These are phyloP conservation scores for Pangasianodon gigas DNA, from an alignment of 2,113 vertebrate genomes.

Conservation along the genomic window DNA sequence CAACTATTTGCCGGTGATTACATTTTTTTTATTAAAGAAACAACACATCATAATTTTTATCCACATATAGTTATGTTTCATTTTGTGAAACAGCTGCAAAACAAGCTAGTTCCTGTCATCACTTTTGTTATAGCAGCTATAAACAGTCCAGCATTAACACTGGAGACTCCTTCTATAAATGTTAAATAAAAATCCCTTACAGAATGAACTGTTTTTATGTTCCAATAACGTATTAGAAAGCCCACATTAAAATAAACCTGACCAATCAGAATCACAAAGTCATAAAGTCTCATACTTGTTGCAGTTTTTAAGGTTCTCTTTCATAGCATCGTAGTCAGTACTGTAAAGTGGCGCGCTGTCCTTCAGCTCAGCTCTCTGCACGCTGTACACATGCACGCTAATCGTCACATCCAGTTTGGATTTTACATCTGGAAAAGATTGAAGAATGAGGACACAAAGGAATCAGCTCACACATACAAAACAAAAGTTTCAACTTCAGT, in stretches of 20 bases:
- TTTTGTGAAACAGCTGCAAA: not conserved
- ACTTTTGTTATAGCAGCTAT: not conserved
- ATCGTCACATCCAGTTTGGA: conserved; percentile 80
- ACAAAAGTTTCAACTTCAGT: not conserved
- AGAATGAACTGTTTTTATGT: not conserved
- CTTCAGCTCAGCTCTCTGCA: conserved; percentile 90
- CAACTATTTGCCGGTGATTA: not conserved
- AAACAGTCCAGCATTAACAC: not conserved
- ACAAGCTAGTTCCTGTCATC: not conserved
- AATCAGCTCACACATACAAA: not conserved
- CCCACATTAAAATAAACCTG: not conserved
- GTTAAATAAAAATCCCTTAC: not conserved
- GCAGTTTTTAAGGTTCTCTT: conserved; percentile 88
- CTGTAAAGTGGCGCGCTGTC: conserved; percentile 92
- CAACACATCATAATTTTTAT: not conserved
- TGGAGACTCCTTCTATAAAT: not conserved
- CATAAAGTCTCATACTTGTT: conserved; percentile 77
- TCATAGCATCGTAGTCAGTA: conserved; percentile 91
- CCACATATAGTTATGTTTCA: not conserved
- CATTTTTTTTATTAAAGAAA: not conserved
- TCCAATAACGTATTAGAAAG: not conserved
- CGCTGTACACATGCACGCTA: conserved; percentile 92
- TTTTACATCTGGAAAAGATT: conserved; percentile 79
- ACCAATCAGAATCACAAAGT: not conserved
- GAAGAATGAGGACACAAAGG: not conserved